Evolutionary conservation across 2,113 vertebrate species (phyloP).

Genomic region (Vulpes ferrilata): DNA sequence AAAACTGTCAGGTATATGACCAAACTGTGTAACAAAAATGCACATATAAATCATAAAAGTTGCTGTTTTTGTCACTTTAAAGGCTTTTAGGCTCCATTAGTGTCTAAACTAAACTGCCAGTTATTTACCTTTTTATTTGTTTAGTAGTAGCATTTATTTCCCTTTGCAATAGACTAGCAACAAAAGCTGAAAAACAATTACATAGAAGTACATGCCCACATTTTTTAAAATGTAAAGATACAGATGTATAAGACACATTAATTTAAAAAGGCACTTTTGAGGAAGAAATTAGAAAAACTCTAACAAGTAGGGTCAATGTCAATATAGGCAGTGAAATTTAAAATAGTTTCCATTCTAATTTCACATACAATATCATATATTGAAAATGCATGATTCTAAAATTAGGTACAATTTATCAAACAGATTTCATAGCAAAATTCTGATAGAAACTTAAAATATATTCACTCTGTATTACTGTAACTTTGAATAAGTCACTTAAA

Average conservation of each 20-base stretch:
- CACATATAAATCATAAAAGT: conserved; percentile 75
- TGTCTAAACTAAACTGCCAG: conserved; percentile 77
- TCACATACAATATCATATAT: neutral
- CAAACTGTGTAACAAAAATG: conserved; percentile 80
- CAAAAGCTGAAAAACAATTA: conserved; percentile 45
- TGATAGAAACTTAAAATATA: neutral
- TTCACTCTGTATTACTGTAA: neutral
- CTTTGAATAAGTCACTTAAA: neutral
- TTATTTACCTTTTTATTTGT: conserved; percentile 80
- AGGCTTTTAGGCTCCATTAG: conserved; percentile 85
- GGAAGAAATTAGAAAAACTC: conserved; percentile 41
- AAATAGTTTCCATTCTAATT: neutral
- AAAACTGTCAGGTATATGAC: conserved; percentile 76
- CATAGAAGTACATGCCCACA: neutral
- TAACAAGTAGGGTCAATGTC: neutral
- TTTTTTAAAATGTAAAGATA: conserved; percentile 25
- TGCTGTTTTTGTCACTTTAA: conserved; percentile 82
- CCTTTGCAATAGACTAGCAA: neutral
- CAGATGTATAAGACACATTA: neutral
- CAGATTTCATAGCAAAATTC: neutral
- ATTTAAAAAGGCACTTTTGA: conserved; percentile 4
- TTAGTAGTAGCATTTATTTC: conserved; percentile 75
- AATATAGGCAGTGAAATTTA: neutral
- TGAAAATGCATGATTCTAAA: conserved; percentile 52
- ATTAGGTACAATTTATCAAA: neutral